These are phyloP conservation scores for Nestor notabilis DNA, from an alignment of 2,113 vertebrate species.

Conservation along the genomic window DNA sequence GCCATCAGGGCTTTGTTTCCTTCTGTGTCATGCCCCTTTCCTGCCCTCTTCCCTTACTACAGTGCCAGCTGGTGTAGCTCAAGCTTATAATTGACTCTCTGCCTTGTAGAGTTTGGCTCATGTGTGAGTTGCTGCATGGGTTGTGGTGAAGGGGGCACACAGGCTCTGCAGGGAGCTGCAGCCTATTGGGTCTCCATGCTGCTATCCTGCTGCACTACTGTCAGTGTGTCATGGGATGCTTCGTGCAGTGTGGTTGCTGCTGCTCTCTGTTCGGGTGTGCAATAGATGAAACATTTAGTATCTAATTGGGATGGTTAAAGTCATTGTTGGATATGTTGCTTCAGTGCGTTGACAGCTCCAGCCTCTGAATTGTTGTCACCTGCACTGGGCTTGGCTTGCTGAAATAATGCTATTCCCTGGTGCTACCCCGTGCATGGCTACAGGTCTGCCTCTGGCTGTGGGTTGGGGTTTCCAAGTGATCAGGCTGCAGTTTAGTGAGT, in stretches of 20 bases:
- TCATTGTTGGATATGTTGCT: not conserved
- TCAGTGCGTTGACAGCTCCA: not conserved
- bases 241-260: not conserved
- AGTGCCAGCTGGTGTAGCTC: not conserved
- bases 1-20: not conserved
- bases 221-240: not conserved
- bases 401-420: not conserved
- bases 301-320: not conserved
- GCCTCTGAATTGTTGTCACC: not conserved
- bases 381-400: not conserved
- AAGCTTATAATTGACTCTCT: not conserved
- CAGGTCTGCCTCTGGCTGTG: not conserved
- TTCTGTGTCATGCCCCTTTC: not conserved
- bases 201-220: not conserved
- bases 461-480: not conserved
- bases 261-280: not conserved
- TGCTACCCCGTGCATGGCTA: not conserved
- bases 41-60: not conserved
- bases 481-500: not conserved
- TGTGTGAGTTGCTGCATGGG: not conserved
- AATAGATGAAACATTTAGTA: not conserved
- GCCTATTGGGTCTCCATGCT: not conserved
- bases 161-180: not conserved
- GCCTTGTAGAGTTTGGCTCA: not conserved
- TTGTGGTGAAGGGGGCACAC: not conserved